phyloP scores from a whole-genome alignment of 2,888 invertebrate genomes.

The Ceraclea dissimilis region DNA sequence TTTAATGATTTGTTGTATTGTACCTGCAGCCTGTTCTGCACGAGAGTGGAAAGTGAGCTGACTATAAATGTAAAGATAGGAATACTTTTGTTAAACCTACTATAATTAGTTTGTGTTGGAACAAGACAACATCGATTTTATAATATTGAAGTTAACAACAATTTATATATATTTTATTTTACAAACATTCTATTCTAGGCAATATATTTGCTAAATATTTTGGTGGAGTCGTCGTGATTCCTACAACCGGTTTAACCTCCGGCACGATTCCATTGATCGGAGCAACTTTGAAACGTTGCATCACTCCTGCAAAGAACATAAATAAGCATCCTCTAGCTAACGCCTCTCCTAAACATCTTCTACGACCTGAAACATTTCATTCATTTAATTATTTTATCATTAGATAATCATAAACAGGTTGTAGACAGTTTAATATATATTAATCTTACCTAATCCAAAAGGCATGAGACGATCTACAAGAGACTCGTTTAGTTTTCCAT shows the following conservation, averaged over 20 bases:
- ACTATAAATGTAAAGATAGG: no score
- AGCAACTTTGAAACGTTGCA: slow-evolving; percentile 48
- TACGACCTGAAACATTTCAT: slow-evolving; percentile 43
- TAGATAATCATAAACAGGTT: no score
- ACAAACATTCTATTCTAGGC: slow-evolving; percentile 17
- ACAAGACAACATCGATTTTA: background rate
- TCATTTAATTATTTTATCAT: background rate
- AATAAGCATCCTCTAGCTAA: slow-evolving; percentile 56
- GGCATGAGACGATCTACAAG: slow-evolving; percentile 32
- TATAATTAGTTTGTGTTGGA: background rate
- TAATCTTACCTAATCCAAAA: slow-evolving; percentile 36
- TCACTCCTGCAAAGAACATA: slow-evolving; percentile 51
- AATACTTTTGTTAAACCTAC: no score
- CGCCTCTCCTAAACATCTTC: slow-evolving; percentile 58
- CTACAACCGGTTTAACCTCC: slow-evolving; percentile 40
- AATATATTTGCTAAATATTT: slow-evolving; percentile 35
- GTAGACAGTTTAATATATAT: no score
- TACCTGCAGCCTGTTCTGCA: no score
- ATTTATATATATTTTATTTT: no score
- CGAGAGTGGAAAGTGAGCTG: no score
- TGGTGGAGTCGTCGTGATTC: slow-evolving; percentile 50
- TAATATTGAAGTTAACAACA: no score
- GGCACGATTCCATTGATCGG: slow-evolving; percentile 38
- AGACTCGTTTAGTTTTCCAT: slow-evolving; percentile 30
- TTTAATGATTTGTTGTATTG: no score